A percentile compares a stretch with the other conserved stretches of the same genome.
phyloP scores from a whole-genome alignment of 2,888 invertebrate genomes.

The Habroteleia sp. region DNA sequence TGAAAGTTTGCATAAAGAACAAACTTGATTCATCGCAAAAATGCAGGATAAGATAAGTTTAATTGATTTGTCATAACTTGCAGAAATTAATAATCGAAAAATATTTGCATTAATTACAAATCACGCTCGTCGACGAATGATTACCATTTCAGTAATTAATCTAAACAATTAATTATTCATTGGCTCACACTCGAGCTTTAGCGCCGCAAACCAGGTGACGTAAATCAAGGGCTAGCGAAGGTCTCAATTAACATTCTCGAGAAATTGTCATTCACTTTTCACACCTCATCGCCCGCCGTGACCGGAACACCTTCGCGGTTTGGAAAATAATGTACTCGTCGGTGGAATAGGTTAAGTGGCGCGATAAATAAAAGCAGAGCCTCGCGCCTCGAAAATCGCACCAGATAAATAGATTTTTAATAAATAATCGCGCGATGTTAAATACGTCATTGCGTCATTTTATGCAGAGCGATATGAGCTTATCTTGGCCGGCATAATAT shows the following conservation, averaged over 20 bases:
- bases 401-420: constrained; percentile 33
- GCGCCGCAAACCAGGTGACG: not conserved
- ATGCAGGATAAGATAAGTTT: constrained; percentile 25
- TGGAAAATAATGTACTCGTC: too few relatives aligned
- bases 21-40: too few relatives aligned
- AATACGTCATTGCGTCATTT: constrained; percentile 26
- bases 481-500: constrained; percentile 14
- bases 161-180: constrained; percentile 37
- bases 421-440: constrained; percentile 27
- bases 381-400: constrained; percentile 11
- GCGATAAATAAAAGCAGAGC: constrained; percentile 16
- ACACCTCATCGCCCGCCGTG: not conserved
- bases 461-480: constrained; percentile 7
- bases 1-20: too few relatives aligned
- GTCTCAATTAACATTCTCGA: constrained; percentile 18
- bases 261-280: constrained; percentile 25
- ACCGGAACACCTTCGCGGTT: not conserved
- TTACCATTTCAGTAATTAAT: constrained; percentile 15
- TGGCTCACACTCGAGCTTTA: constrained; percentile 4
- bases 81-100: constrained; percentile 1
- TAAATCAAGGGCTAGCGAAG: constrained; percentile 27
- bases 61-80: constrained; percentile 22
- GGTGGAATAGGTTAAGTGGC: constrained; percentile 10
- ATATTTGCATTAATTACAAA: constrained; percentile 6
- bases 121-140: not conserved